A percentile compares a stretch with the other conserved stretches of the same genome.
Evolutionary conservation across 2,113 vertebrate genomes (phyloP).

Genomic region (Lampris incognitus): DNA sequence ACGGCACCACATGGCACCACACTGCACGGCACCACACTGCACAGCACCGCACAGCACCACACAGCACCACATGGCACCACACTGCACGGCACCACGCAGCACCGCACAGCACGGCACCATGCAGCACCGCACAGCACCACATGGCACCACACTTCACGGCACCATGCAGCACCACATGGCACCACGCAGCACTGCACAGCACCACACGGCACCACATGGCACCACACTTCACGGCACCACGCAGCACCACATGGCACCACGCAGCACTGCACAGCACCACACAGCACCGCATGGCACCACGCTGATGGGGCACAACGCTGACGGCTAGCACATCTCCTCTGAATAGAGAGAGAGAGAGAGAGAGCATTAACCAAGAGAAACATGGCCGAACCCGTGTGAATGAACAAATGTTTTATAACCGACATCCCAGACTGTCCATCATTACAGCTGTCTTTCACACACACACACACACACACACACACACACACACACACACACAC

Average conservation of each 20-base stretch:
- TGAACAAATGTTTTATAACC: constrained; percentile 70
- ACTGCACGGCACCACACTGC: too few species aligned
- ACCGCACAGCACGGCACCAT: too few species aligned
- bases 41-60: background rate
- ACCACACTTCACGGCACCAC: too few species aligned
- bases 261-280: background rate
- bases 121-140: too few species aligned
- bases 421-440: constrained; percentile 72
- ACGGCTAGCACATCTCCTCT: constrained; percentile 77
- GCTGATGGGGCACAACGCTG: constrained; percentile 19
- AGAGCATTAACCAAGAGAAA: constrained; percentile 65
- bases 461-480: constrained; percentile 5
- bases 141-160: too few species aligned
- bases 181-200: background rate
- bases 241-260: background rate
- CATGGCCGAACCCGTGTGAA: constrained; percentile 29
- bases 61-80: too few species aligned
- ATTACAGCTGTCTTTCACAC: constrained; percentile 37
- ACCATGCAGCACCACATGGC: background rate
- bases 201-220: too few species aligned
- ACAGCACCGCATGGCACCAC: background rate
- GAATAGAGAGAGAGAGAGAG: constrained; percentile 68
- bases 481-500: constrained; percentile 17
- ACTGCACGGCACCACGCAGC: too few species aligned
- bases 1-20: too few species aligned